Percentiles rank a stretch among this genome's conserved stretches.
Evolutionary conservation across 2,113 vertebrate species (phyloP).

Genomic region (Thymallus thymallus): DNA sequence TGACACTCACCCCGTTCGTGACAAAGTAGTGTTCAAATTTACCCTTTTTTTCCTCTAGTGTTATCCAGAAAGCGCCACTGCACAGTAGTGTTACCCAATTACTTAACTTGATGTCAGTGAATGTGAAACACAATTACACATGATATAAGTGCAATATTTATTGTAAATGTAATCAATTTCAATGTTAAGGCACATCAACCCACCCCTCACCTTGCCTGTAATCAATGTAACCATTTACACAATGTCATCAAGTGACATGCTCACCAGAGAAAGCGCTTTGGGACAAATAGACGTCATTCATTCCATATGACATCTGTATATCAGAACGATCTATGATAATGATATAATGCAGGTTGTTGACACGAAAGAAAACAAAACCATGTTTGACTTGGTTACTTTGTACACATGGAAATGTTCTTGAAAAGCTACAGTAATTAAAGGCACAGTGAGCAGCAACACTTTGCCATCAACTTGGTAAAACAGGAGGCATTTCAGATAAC

Average conservation of each 20-base stretch:
- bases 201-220: too few species aligned
- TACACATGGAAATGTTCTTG: conserved; percentile 39
- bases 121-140: too few species aligned
- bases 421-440: conserved; percentile 32
- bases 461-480: conserved; percentile 11
- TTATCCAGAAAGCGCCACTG: neutral
- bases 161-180: too few species aligned
- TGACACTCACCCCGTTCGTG: too few species aligned
- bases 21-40: neutral
- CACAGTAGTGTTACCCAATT: neutral
- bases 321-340: conserved; percentile 29
- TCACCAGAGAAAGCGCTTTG: conserved; percentile 28
- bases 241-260: conserved; percentile 13
- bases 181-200: too few species aligned
- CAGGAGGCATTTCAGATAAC: conserved; percentile 4
- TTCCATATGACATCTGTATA: conserved; percentile 28
- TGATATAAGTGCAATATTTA: too few species aligned
- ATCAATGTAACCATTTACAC: neutral
- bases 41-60: neutral
- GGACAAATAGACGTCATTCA: conserved; percentile 19
- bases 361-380: conserved; percentile 23
- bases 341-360: conserved; percentile 10
- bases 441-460: conserved; percentile 19
- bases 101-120: too few species aligned
- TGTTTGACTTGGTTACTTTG: conserved; percentile 19